Conservation (phyloP, 2,797 vertebrate species). For the Tapera naevia region DNA sequence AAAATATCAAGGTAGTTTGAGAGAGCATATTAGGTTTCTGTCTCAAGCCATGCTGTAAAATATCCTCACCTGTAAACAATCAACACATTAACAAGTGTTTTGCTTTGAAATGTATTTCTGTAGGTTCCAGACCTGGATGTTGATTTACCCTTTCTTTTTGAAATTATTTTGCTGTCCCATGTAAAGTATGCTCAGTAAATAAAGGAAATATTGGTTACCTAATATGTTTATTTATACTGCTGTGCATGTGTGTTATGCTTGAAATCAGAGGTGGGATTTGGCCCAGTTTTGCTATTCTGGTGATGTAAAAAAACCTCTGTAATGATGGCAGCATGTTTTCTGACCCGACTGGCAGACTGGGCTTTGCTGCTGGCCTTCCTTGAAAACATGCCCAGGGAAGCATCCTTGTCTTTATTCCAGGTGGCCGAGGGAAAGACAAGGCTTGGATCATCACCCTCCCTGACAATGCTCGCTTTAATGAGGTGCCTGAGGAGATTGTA, state of each 20-base stretch:
- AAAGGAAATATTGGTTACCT: neutral
- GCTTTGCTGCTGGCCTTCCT: neutral
- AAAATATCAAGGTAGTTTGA: slow-evolving; percentile 31
- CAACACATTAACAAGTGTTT: fast-evolving
- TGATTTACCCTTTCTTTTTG: neutral
- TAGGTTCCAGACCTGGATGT: neutral
- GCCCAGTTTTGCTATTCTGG: neutral
- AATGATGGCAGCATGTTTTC: fast-evolving
- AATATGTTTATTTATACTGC: fast-evolving
- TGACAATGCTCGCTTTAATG: slow-evolving; percentile 88
- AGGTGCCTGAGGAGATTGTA: slow-evolving; percentile 88
- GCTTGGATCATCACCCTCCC: slow-evolving; percentile 96
- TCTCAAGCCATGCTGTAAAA: neutral
- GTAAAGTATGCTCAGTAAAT: neutral
- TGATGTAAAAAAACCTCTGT: fast-evolving
- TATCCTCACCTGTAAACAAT: neutral
- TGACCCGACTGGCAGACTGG: neutral
- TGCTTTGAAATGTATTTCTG: neutral
- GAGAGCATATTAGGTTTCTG: slow-evolving; percentile 26
- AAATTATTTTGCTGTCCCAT: neutral
- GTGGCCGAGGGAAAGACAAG: slow-evolving; percentile 90
- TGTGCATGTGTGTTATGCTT: neutral
- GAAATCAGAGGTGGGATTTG: neutral
- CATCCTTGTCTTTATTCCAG: slow-evolving; percentile 69
- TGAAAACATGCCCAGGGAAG: fast-evolving